Base-by-base conservation (phyloP, 2,797 vertebrate species). In the Betta splendens region DNA sequence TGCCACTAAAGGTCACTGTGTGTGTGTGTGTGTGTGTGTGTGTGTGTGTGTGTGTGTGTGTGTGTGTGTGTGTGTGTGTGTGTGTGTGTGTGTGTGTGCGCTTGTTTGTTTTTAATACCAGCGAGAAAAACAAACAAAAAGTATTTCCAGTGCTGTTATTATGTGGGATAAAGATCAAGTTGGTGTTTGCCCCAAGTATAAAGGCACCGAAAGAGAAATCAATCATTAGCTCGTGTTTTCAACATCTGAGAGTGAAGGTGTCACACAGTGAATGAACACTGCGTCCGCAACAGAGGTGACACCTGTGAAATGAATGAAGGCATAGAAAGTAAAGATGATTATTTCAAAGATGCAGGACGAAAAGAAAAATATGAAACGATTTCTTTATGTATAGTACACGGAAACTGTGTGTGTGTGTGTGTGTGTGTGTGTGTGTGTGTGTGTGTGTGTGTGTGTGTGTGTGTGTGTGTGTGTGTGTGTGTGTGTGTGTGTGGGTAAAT, bases 1-100 rank as follows among this genome's bases (percentile, higher is more conserved):
- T 83, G 87, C 75, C 85, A 77, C 63, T 70, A 88, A 90, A 91
- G 84, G 85, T 91, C 83, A 90, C 53, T 17, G 3, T 64, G 63
- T 66, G 38, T 71, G 68, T 74, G 33, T 44, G 28, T 31, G 16
- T 23, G 51, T 32, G 37, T 21, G 35, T 38, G 35, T 38, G 2
- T 15, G 4, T n/a, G n/a, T n/a, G n/a, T n/a, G n/a, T n/a, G n/a
- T n/a, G n/a, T n/a, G n/a, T n/a, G n/a, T n/a, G n/a, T 17, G 3
- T 64, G 63, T 66, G 38, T 71, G 68, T 74, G 33, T 44, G 28
- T 31, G 16, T 23, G 51, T 32, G 37, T 21, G n/a, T 17, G 3
- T 64, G 63, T 66, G 38, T 71, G 68, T 74, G 33, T 44, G 28
- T 31, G 16, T 23, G 51, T 32, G 37, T 21, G n/a, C n/a, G n/a